phyloP scores from a whole-genome alignment of 1,140 invertebrate species.

The Drosophila kanapiae region DNA sequence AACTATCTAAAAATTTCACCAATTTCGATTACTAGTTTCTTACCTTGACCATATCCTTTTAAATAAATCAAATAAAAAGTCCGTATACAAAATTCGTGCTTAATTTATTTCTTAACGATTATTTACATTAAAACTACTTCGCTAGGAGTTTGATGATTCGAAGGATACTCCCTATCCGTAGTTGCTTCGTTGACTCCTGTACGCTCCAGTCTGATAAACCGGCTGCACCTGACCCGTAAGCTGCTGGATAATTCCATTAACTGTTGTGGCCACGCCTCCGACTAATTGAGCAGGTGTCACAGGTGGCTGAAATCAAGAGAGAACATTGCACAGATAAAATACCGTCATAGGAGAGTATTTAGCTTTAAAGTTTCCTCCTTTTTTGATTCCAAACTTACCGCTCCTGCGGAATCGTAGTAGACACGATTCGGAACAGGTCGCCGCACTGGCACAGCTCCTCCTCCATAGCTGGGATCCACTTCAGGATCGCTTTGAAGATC shows the following conservation, averaged over 20 bases:
- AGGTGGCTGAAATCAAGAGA: conserved; percentile 51
- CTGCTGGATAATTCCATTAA: conserved; percentile 81
- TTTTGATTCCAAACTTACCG: conserved; percentile 53
- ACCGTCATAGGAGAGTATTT: not conserved
- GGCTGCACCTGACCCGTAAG: conserved; percentile 80
- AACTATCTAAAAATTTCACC: too few relatives aligned
- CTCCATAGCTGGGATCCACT: conserved; percentile 71
- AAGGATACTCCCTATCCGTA: conserved; percentile 42
- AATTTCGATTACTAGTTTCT: not conserved
- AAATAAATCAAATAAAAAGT: not conserved
- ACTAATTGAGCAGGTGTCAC: conserved; percentile 76
- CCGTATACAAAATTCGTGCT: conserved; percentile 15
- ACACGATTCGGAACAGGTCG: conserved; percentile 76
- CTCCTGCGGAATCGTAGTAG: conserved; percentile 77
- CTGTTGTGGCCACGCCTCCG: conserved; percentile 75
- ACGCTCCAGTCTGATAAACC: conserved; percentile 72
- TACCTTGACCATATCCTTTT: not conserved
- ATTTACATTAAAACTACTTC: conserved; percentile 35
- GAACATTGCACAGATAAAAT: not conserved
- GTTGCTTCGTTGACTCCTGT: conserved; percentile 54
- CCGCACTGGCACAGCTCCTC: conserved; percentile 51
- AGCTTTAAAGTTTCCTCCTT: too few relatives aligned
- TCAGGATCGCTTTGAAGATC: conserved; percentile 75
- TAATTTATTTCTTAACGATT: conserved; percentile 35
- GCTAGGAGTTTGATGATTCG: conserved; percentile 20